Evolutionary conservation across 2,888 invertebrate genomes (phyloP).

Genomic region (Drosophila diplacantha): DNA sequence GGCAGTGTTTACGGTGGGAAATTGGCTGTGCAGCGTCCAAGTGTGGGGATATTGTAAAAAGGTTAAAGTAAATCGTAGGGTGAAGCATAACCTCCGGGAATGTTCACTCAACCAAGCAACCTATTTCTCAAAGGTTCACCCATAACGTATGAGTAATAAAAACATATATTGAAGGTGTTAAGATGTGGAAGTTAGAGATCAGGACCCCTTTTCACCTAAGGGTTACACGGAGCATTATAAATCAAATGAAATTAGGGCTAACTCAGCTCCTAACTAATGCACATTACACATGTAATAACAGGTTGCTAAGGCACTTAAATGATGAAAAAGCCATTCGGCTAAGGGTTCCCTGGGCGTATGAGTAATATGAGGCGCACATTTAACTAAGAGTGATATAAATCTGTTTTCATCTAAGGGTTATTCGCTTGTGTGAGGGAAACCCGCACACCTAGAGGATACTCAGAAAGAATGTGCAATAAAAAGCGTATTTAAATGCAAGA

Average conservation of each 20-base stretch:
- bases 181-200: conserved; percentile 3
- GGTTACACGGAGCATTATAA: conserved; percentile 1
- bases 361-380: conserved; percentile 2
- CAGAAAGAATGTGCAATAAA: conserved; percentile 2
- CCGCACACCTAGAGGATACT: not conserved
- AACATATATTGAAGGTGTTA: conserved; percentile 8
- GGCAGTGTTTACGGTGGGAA: conserved; percentile 16
- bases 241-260: conserved; percentile 8
- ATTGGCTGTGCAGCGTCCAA: conserved; percentile 26
- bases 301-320: conserved; percentile 1
- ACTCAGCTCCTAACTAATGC: not conserved
- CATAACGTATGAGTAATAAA: conserved; percentile 37
- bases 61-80: conserved; percentile 6
- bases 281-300: not conserved
- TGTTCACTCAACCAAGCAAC: not conserved
- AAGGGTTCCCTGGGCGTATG: not conserved
- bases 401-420: not conserved
- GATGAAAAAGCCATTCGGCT: conserved; percentile 4
- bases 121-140: not conserved
- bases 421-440: not conserved
- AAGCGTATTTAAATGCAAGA: not conserved
- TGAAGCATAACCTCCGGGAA: not conserved
- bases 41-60: conserved; percentile 10
- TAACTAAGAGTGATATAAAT: conserved; percentile 2
- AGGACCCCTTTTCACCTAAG: not conserved